phyloP scores from a whole-genome alignment of 2,113 vertebrate genomes.

The Himantopus leucocephalus region DNA sequence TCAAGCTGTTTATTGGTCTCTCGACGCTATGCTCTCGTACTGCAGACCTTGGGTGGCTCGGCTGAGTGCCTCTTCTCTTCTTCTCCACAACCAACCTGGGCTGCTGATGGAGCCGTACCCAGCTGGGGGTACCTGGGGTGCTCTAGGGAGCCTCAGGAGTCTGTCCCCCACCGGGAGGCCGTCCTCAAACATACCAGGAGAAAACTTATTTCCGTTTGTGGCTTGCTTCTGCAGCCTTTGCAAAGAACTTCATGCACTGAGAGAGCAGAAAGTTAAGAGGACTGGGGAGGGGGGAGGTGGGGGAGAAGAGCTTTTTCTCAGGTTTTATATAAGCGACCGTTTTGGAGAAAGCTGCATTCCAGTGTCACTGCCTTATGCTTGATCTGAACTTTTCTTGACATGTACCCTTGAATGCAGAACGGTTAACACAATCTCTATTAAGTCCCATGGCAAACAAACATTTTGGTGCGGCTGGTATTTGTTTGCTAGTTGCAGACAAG shows the following conservation, averaged over 20 bases:
- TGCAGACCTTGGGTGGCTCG: not conserved
- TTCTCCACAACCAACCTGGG: not conserved
- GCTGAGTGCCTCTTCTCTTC: not conserved
- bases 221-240: not conserved
- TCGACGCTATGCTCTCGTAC: accelerated
- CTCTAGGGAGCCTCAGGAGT: not conserved
- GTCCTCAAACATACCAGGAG: not conserved
- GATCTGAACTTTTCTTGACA: conserved; percentile 56
- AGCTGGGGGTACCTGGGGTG: not conserved
- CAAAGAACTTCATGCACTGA: not conserved
- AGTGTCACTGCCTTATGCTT: conserved; percentile 27
- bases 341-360: conserved; percentile 43
- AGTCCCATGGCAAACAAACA: conserved; percentile 47
- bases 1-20: not conserved
- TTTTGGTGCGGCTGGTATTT: conserved; percentile 49
- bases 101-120: not conserved
- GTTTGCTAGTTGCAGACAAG: conserved; percentile 51
- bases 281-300: accelerated
- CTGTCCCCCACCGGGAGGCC: not conserved
- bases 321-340: not conserved
- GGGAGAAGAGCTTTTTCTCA: not conserved
- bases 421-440: conserved; percentile 46
- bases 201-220: not conserved
- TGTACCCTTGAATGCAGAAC: conserved; percentile 15
- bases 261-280: not conserved